Conservation (phyloP, 1,140 invertebrate genomes). For the Drosophila suzukii region DNA sequence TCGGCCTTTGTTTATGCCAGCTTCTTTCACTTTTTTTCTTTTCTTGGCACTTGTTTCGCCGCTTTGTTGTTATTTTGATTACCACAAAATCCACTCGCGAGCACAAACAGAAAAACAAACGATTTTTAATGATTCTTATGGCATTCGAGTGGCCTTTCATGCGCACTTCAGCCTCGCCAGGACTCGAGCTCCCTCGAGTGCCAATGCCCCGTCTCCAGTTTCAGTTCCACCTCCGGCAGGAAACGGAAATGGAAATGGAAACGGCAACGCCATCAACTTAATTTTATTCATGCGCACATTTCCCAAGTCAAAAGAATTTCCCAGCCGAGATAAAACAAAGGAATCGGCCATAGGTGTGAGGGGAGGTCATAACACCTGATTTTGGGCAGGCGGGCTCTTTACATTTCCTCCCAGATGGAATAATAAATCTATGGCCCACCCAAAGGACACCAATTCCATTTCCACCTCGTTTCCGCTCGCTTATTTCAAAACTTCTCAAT, state of each 20-base stretch:
- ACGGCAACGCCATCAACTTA: conserved; percentile 73
- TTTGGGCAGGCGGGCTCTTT: conserved; percentile 1
- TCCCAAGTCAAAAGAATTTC: conserved; percentile 62
- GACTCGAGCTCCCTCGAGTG: conserved; percentile 28
- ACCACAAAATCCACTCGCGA: conserved; percentile 74
- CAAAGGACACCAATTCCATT: not conserved
- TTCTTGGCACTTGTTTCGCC: conserved; percentile 55
- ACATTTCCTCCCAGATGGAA: not conserved
- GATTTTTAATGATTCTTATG: conserved; percentile 83
- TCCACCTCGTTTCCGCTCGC: not conserved
- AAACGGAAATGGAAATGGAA: conserved; percentile 76
- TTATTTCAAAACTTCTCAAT: not conserved
- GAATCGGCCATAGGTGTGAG: conserved; percentile 11
- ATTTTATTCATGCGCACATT: conserved; percentile 78
- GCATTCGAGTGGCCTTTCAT: conserved; percentile 78
- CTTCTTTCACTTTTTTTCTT: conserved; percentile 18
- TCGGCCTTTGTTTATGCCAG: conserved; percentile 66
- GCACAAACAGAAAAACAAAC: conserved; percentile 61
- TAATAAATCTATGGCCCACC: conserved; percentile 9
- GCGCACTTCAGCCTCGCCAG: conserved; percentile 63
- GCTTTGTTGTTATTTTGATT: conserved; percentile 67
- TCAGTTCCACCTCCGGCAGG: conserved; percentile 20
- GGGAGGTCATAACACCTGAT: conserved; percentile 13
- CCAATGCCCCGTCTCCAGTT: not conserved
- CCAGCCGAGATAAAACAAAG: conserved; percentile 69